Evolutionary conservation across 2,113 vertebrate species (phyloP), one percentile per base, ranked within the genome.

Genomic region (Rissa tridactyla): DNA sequence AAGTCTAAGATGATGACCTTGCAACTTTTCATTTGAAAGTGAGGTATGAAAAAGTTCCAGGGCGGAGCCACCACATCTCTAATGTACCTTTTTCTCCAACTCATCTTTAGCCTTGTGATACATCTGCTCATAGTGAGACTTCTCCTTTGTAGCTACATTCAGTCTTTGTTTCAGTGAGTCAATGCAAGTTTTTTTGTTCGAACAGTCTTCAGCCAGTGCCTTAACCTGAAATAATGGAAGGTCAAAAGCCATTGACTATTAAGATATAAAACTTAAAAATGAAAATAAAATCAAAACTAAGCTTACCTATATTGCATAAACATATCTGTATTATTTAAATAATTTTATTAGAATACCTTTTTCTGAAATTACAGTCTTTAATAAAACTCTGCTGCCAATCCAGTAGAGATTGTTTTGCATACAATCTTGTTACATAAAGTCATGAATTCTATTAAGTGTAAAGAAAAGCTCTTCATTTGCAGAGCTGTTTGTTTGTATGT

Each of bases 81-180:
- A 79, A 75, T 36, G 82, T 94, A 99, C 99, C 99, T 99, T 99
- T 98, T 98, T 98, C 47, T 98, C 98, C 90, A 99, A 90, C 34
- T 99, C 98, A 21, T 98, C 98, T 95, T 98, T 99, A 62, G 98
- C 96, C 94, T 98, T 98, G 66, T 95, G 91, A 96, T 98, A 98
- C 95, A 98, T 98, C 81, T 98, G 92, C 81, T 99, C 99, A 80
- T 98, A 97, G 21, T 98, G 98, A 93, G 95, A 97, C 90, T 99
- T 99, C 92, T 99, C 99, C 89, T 98, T 98, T 49, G 98, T 97
- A 60, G 98, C 98, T 57, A 98, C 97, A 82, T 88, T 98, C 93
- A 99, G 98, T 95, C 98, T 98, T 96, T 99, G 98, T 96, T 99
- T 99, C 82, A 99, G 95, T 71, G 98, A 99, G 58, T 99, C 99